Conservation (phyloP, 2,113 vertebrate species). For the Turdus rufiventris region DNA sequence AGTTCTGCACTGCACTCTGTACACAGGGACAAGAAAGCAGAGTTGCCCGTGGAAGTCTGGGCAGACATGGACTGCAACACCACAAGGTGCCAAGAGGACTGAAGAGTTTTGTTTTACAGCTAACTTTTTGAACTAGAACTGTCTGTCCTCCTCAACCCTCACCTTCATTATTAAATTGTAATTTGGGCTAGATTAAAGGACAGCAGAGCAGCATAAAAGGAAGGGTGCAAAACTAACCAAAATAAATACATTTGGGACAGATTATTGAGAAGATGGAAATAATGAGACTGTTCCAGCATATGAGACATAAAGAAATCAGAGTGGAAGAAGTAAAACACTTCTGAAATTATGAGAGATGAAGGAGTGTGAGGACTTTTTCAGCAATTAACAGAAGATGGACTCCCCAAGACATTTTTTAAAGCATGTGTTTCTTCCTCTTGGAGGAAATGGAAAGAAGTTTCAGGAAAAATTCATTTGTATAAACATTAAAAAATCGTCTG, state of each 20-base stretch:
- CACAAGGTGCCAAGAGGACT: background rate
- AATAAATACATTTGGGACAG: constrained; percentile 25
- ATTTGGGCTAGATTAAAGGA: constrained; percentile 44
- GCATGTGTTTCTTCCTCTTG: background rate
- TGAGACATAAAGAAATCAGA: background rate
- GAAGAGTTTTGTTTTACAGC: background rate
- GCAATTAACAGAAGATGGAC: background rate
- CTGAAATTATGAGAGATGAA: background rate
- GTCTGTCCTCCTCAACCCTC: background rate
- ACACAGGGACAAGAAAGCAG: background rate
- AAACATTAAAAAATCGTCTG: background rate
- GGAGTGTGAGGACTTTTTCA: background rate
- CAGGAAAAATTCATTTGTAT: background rate
- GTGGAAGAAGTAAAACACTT: background rate
- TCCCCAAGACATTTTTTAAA: background rate
- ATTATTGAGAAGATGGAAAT: background rate
- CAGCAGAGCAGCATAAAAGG: constrained; percentile 8
- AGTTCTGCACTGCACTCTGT: background rate
- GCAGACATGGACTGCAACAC: background rate
- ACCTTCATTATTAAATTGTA: constrained; percentile 15
- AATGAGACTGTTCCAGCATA: background rate
- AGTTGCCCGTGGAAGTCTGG: background rate
- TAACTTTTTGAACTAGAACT: background rate
- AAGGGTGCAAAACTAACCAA: background rate
- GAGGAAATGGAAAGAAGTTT: background rate